A percentile compares a stretch with the other conserved stretches of the same genome.
phyloP scores from a whole-genome alignment of 1,140 invertebrate species.

The Tenebrio molitor region DNA sequence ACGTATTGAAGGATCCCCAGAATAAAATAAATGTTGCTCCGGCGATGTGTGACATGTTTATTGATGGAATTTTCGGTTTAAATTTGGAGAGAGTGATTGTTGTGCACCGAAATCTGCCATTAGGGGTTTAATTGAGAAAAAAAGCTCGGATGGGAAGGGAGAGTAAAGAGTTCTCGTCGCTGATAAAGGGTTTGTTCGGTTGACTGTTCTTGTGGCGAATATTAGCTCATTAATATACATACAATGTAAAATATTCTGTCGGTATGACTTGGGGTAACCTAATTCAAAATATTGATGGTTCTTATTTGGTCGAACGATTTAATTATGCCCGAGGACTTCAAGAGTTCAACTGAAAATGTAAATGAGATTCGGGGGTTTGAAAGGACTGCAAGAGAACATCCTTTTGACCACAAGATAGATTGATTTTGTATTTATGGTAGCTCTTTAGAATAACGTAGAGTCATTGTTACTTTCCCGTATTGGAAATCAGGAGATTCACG shows the following conservation, averaged over 20 bases:
- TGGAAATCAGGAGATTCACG: constrained; percentile 47
- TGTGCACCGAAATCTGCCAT: no score
- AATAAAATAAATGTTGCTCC: constrained; percentile 35
- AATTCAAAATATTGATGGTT: constrained; percentile 49
- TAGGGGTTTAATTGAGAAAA: neutral
- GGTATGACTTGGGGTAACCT: constrained; percentile 48
- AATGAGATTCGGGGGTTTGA: constrained; percentile 52
- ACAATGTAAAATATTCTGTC: constrained; percentile 40
- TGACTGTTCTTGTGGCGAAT: constrained; percentile 30
- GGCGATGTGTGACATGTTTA: constrained; percentile 44
- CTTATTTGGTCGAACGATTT: constrained; percentile 55
- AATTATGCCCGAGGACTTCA: constrained; percentile 51
- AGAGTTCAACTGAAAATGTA: constrained; percentile 55
- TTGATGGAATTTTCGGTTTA: constrained; percentile 33
- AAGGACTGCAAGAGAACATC: constrained; percentile 45
- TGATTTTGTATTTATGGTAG: constrained; percentile 54
- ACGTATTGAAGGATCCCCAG: constrained; percentile 7
- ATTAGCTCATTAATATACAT: constrained; percentile 44
- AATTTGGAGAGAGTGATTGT: no score
- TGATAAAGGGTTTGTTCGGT: constrained; percentile 21
- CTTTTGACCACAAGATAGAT: constrained; percentile 56
- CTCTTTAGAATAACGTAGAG: constrained; percentile 52
- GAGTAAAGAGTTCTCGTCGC: neutral
- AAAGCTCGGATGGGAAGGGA: neutral
- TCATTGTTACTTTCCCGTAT: constrained; percentile 55